Evolutionary conservation across 2,113 vertebrate genomes (phyloP).

Genomic region (Pelodiscus sinensis): DNA sequence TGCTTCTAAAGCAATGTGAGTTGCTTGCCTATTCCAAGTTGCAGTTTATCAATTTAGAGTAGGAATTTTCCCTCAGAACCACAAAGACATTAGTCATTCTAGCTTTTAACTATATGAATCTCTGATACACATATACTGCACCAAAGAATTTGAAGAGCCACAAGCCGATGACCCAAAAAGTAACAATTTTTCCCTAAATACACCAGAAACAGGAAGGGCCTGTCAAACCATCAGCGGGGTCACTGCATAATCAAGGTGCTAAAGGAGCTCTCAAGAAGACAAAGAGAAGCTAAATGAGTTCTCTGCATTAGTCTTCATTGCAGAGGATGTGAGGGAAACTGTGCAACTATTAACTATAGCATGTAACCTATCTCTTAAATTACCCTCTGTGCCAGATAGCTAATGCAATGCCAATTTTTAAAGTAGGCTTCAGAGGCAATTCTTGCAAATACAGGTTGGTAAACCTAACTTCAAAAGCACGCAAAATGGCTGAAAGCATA

Average conservation of each 20-base stretch:
- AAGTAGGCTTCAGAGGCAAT: neutral
- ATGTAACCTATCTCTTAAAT: neutral
- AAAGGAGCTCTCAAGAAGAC: neutral
- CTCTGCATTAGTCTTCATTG: neutral
- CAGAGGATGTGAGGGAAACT: neutral
- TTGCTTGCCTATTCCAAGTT: neutral
- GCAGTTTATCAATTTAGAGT: neutral
- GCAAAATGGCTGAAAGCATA: neutral
- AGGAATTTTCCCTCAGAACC: neutral
- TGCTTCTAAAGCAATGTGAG: neutral
- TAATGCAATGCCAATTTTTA: neutral
- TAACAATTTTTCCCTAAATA: neutral
- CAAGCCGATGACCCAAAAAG: neutral
- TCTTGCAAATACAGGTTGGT: neutral
- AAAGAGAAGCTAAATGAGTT: neutral
- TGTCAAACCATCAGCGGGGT: neutral
- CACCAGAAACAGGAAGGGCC: neutral
- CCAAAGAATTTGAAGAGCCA: neutral
- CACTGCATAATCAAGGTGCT: neutral
- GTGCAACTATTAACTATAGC: neutral
- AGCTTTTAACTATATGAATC: neutral
- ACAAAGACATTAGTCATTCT: neutral
- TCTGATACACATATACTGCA: neutral
- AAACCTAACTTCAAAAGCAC: neutral
- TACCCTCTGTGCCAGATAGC: neutral